These are phyloP conservation scores for Hypotaenidia okinawae DNA, from an alignment of 2,797 vertebrate species.

Conservation along the genomic window DNA sequence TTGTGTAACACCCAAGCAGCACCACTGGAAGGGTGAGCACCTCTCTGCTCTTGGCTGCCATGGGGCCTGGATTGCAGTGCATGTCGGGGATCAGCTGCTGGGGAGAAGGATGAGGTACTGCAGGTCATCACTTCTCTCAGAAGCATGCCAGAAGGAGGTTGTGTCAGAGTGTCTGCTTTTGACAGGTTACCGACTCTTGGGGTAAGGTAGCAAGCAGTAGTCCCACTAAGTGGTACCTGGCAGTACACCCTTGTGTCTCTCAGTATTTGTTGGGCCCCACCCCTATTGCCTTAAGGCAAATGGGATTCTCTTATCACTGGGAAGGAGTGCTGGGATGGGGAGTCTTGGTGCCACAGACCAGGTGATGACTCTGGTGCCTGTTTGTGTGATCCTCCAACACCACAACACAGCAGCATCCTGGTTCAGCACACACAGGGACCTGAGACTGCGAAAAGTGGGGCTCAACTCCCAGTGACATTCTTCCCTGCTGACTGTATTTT, in stretches of 20 bases:
- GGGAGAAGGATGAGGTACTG: neutral
- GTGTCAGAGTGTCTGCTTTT: neutral
- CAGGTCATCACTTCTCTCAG: neutral
- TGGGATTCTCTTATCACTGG: neutral
- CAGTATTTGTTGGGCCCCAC: neutral
- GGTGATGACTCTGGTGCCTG: neutral
- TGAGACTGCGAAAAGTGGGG: neutral
- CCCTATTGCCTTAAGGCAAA: neutral
- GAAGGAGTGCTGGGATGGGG: neutral
- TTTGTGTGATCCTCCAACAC: neutral
- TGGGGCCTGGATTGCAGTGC: rapidly evolving
- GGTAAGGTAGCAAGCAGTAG: neutral
- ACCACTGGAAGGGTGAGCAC: rapidly evolving
- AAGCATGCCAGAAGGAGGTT: neutral
- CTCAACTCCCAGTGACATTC: neutral
- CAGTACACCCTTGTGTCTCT: neutral
- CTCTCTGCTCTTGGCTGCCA: neutral
- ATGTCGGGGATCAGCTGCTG: rapidly evolving
- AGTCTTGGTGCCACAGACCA: neutral
- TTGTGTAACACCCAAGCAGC: neutral
- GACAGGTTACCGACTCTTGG: neutral
- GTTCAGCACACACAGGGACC: neutral
- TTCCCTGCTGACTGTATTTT: neutral
- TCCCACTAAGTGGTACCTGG: neutral
- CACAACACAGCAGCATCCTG: neutral